A percentile compares a stretch with the other conserved stretches of the same genome.
phyloP scores from a whole-genome alignment of 2,888 invertebrate genomes.

The Ischnura elegans region DNA sequence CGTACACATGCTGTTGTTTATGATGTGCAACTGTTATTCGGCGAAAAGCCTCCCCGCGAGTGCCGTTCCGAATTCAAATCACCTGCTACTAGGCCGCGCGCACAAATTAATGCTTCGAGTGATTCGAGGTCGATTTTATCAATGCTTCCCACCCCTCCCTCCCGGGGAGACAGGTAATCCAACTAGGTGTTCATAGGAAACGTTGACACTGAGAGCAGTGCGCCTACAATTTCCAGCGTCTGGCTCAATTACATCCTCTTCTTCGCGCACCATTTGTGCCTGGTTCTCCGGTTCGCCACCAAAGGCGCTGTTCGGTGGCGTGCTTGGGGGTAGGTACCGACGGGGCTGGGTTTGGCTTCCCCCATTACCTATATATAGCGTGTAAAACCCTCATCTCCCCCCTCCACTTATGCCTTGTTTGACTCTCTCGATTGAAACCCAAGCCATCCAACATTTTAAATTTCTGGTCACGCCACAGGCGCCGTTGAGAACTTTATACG shows the following conservation, averaged over 20 bases:
- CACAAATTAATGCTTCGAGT: background rate
- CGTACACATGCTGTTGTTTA: background rate
- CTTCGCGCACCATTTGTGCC: background rate
- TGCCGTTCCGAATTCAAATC: conserved; percentile 17
- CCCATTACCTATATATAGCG: conserved; percentile 6
- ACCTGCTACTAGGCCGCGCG: background rate
- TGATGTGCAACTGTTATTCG: background rate
- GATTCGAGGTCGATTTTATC: conserved; percentile 25
- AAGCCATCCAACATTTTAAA: background rate
- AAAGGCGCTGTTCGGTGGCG: background rate
- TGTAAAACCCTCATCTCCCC: conserved; percentile 24
- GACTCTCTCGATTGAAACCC: background rate
- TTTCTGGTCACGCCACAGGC: conserved; percentile 18
- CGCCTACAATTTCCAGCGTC: background rate
- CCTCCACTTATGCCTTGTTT: background rate
- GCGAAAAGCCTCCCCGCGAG: background rate
- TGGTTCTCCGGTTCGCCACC: conserved; percentile 3
- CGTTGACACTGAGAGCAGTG: background rate
- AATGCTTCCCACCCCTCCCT: background rate
- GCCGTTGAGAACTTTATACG: conserved; percentile 20
- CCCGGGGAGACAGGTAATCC: background rate
- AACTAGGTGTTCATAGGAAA: background rate
- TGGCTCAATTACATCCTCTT: background rate
- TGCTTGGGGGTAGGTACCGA: background rate
- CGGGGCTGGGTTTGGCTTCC: background rate